A percentile compares a stretch with the other conserved stretches of the same genome.
These are phyloP conservation scores for Lucilia sericata DNA, from an alignment of 1,140 invertebrate genomes.

Conservation along the genomic window DNA sequence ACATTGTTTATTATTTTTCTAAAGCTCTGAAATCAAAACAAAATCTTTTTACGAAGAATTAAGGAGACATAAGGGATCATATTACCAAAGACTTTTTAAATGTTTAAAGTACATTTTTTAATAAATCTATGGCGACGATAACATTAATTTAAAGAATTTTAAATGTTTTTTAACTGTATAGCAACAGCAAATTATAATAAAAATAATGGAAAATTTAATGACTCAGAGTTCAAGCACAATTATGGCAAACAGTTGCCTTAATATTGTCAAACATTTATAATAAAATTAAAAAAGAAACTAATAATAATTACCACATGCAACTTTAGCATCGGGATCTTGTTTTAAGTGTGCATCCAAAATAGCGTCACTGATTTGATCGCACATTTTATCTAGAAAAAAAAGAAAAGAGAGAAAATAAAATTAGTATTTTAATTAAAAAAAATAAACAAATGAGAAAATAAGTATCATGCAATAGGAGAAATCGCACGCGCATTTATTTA, in stretches of 20 bases:
- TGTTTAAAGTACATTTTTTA: neutral
- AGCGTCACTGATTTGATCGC: conserved; percentile 99
- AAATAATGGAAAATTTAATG: neutral
- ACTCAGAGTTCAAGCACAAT: too few species aligned
- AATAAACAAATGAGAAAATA: conserved; percentile 7
- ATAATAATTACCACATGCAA: conserved; percentile 89
- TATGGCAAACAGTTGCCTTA: too few species aligned
- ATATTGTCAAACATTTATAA: too few species aligned
- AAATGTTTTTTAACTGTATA: too few species aligned
- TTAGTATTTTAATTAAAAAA: conserved; percentile 13
- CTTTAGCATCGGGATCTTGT: conserved; percentile 98
- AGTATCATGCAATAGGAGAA: conserved; percentile 31
- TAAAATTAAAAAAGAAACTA: neutral
- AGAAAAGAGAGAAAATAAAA: conserved; percentile 41
- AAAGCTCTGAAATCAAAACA: neutral
- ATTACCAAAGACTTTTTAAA: neutral
- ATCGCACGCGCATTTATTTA: conserved; percentile 40
- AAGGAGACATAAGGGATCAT: neutral
- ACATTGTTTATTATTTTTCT: neutral
- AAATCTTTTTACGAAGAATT: conserved; percentile 12
- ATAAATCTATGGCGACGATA: neutral
- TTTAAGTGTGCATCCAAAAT: conserved; percentile 96
- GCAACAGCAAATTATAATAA: too few species aligned
- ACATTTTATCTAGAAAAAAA: conserved; percentile 93
- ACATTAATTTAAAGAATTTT: neutral